Base-by-base conservation (phyloP, 1,140 invertebrate species). In the Drosophila ohnishii region DNA sequence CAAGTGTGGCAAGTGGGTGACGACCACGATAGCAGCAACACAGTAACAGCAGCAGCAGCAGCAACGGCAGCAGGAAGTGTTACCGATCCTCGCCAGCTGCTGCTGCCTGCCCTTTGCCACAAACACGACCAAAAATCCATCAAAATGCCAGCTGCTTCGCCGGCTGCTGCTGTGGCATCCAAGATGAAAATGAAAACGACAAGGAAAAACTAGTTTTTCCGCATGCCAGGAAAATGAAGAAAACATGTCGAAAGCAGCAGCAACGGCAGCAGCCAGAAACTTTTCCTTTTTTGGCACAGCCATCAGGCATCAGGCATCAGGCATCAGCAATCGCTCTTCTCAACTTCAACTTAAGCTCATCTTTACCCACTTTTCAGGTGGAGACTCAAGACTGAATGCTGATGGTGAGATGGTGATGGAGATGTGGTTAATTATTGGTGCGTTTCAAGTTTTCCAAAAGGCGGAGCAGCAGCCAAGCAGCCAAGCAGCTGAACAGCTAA, bases 201-300 rank as follows among this genome's bases (percentile, higher is more conserved):
- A 87, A 72, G 71, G 78, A 34, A 82, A 85, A 86, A 87, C 83
- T 76, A 72, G 82, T 85, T 86, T 86, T 85, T 86, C 82, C 83
- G 83, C 82, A 83, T 86, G 83, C 82, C 82, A 76, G 58, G 75
- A 64, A 86, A 82, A 74, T 60, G 34, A 61, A 75, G 59, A 70
- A 75, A 80, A 71, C 44, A 71, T 72, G 66, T 71, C 22, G 57
- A 64, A 81, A 64, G 65, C 64, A 37, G 25, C 42, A 28, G 25
- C 42, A 28, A 28, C 7, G 45, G 13, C 45, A 2, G 48, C 58
- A 73, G 72, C 44, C 70, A 75, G 47, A 57, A 87, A 87, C 79
- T 86, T 86, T 86, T 87, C 83, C 79, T 87, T 70, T 74, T 74
- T 37, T 59, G 53, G 34, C 32, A 51, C 48, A 32, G n/a, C 14